Conservation (phyloP, 1,140 invertebrate species). For the Drosophila tsacasi region DNA sequence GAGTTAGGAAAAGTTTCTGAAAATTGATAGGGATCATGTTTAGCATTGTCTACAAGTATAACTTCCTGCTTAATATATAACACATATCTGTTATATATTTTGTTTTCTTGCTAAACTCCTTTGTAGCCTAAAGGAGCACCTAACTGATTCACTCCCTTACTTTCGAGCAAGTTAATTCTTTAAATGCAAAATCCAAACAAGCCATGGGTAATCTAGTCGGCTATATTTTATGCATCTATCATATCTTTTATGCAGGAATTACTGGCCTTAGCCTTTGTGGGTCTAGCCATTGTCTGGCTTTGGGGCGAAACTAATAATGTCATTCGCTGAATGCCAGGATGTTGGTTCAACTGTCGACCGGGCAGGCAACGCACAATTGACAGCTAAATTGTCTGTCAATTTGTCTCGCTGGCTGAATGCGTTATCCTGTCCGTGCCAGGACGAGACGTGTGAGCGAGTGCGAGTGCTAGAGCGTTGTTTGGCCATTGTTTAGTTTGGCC, state of each 20-base stretch:
- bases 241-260: conserved; percentile 2
- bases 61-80: too few relatives aligned
- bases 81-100: too few relatives aligned
- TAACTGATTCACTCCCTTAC: background rate
- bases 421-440: conserved; percentile 45
- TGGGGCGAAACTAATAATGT: conserved; percentile 45
- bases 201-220: background rate
- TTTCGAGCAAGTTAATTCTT: background rate
- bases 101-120: too few relatives aligned
- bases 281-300: conserved; percentile 18
- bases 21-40: too few relatives aligned
- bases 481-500: conserved; percentile 68
- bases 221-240: background rate
- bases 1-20: too few relatives aligned
- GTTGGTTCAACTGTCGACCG: conserved; percentile 54
- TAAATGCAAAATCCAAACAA: background rate
- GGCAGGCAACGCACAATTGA: conserved; percentile 72
- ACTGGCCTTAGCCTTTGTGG: conserved; percentile 1
- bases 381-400: conserved; percentile 83
- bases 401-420: conserved; percentile 78
- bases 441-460: conserved; percentile 10
- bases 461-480: conserved; percentile 16
- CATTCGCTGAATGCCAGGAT: conserved; percentile 47
- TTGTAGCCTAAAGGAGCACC: background rate
- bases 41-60: too few relatives aligned